Percentiles rank a stretch among this genome's conserved stretches.
Conservation (phyloP, 2,797 vertebrate genomes). For the Pogoniulus pusillus region DNA sequence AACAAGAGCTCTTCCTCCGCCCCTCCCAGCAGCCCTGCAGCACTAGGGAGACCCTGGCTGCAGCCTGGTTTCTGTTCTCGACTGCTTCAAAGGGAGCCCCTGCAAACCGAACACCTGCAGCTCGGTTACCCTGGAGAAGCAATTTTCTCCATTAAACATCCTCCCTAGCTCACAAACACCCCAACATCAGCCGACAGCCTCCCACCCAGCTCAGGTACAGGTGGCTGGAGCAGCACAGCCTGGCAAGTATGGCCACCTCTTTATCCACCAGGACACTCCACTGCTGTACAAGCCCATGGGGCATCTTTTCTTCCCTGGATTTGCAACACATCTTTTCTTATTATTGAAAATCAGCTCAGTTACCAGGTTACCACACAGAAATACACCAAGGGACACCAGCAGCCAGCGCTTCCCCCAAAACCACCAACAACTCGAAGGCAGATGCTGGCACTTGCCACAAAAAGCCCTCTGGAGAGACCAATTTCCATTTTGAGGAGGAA, state of each 20-base stretch:
- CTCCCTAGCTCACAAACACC: background rate
- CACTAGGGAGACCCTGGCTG: background rate
- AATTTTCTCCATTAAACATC: background rate
- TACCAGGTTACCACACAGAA: background rate
- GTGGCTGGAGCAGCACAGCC: background rate
- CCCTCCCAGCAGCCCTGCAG: background rate
- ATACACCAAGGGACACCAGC: background rate
- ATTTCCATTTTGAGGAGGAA: constrained; percentile 50
- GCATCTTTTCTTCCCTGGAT: background rate
- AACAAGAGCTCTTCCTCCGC: background rate
- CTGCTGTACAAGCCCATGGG: background rate
- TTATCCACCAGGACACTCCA: background rate
- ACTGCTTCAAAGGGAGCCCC: background rate
- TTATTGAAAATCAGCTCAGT: background rate
- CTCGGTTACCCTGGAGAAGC: background rate
- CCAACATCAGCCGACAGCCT: background rate
- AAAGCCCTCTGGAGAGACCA: background rate
- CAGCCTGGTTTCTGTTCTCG: background rate
- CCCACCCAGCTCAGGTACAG: background rate
- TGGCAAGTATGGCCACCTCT: background rate
- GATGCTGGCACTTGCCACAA: background rate
- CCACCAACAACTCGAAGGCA: background rate
- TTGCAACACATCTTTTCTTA: background rate
- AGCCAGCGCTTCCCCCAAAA: background rate
- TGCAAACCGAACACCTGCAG: background rate